Conservation (phyloP, 2,113 vertebrate species). For the Raja brachyura region DNA sequence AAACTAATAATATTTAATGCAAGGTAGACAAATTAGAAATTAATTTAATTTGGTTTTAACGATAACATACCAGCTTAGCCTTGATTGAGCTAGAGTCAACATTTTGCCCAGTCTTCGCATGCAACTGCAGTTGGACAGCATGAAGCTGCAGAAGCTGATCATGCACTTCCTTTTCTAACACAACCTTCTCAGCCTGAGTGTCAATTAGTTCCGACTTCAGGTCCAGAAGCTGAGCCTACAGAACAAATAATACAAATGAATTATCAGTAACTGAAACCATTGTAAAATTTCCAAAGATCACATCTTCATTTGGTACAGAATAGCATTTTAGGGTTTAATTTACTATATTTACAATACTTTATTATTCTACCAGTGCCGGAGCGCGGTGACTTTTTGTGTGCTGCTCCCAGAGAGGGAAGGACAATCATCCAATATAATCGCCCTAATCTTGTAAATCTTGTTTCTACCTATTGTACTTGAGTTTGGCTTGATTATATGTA, state of each 20-base stretch:
- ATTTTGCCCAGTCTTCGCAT: constrained; percentile 76
- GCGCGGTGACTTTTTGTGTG: too few relatives aligned
- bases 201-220: constrained; percentile 89
- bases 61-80: constrained; percentile 76
- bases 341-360: not conserved
- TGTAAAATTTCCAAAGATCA: not conserved
- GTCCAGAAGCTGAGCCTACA: constrained; percentile 90
- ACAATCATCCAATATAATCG: too few relatives aligned
- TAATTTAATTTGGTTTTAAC: not conserved
- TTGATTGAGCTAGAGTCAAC: constrained; percentile 87
- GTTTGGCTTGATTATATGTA: too few relatives aligned
- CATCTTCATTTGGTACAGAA: not conserved
- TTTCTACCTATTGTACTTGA: too few relatives aligned
- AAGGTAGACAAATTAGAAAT: not conserved
- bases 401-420: too few relatives aligned
- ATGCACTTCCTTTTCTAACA: constrained; percentile 84
- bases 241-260: constrained; percentile 33
- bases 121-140: constrained; percentile 86
- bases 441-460: too few relatives aligned
- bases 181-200: constrained; percentile 74
- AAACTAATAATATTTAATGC: not conserved
- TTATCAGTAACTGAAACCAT: not conserved
- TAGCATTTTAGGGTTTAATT: not conserved
- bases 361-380: not conserved
- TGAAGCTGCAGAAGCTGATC: constrained; percentile 85